Conservation (phyloP, 2,113 vertebrate species). For the Paramisgurnus dabryanus region DNA sequence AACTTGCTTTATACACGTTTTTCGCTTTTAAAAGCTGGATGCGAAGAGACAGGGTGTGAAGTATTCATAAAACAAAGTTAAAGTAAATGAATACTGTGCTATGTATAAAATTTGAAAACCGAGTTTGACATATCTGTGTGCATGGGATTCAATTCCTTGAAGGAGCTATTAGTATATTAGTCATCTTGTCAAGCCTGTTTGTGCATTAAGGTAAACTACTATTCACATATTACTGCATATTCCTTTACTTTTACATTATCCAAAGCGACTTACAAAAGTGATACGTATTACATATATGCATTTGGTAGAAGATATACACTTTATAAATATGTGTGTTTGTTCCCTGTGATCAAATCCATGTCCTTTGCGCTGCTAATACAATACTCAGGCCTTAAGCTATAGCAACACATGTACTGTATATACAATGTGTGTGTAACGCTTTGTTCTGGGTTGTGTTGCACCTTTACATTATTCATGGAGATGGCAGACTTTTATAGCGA, state of each 20-base stretch:
- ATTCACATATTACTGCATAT: not conserved
- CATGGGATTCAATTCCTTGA: conserved; percentile 25
- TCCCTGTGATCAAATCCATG: too few species aligned
- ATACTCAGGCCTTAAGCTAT: too few species aligned
- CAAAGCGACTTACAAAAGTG: too few species aligned
- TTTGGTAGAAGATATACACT: too few species aligned
- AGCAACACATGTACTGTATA: too few species aligned
- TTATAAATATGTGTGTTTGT: too few species aligned
- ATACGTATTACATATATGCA: not conserved
- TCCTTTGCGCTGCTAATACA: too few species aligned
- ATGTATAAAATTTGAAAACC: too few species aligned
- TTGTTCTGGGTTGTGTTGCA: conserved; percentile 64
- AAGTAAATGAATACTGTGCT: too few species aligned
- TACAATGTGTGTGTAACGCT: conserved; percentile 14
- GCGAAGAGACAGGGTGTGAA: too few species aligned
- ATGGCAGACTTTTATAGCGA: conserved; percentile 67
- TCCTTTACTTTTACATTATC: conserved; percentile 32
- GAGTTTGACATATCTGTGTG: conserved; percentile 61
- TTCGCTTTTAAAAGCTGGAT: too few species aligned
- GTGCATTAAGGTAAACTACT: conserved; percentile 58
- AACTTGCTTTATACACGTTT: not conserved
- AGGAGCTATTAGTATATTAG: conserved; percentile 30
- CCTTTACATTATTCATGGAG: conserved; percentile 71
- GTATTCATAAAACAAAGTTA: too few species aligned
- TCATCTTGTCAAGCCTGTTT: conserved; percentile 34